These are phyloP conservation scores for Sylvicola cinctus DNA, from an alignment of 2,888 invertebrate species.

Conservation along the genomic window DNA sequence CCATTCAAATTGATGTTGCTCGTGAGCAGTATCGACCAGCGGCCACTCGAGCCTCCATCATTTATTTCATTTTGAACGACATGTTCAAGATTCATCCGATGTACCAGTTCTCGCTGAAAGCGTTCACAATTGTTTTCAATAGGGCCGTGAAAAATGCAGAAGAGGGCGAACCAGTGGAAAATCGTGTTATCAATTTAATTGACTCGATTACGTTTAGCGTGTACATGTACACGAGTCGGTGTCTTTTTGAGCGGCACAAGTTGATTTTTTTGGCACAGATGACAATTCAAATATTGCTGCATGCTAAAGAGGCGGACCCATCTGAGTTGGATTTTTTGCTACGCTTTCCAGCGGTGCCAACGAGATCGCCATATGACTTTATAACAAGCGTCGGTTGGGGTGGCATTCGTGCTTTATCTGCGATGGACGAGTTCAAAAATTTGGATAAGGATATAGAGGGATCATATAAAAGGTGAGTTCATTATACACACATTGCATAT, in stretches of 20 bases:
- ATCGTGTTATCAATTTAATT: slow-evolving; percentile 53
- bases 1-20: slow-evolving; percentile 76
- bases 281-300: slow-evolving; percentile 45
- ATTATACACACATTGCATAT: no score
- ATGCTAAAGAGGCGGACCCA: slow-evolving; percentile 43
- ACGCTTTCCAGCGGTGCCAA: slow-evolving; percentile 58
- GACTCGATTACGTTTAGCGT: slow-evolving; percentile 76
- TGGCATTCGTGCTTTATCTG: slow-evolving; percentile 55
- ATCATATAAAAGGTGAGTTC: slow-evolving; percentile 46
- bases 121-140: slow-evolving; percentile 72
- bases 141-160: slow-evolving; percentile 56
- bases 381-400: slow-evolving; percentile 61
- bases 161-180: slow-evolving; percentile 43
- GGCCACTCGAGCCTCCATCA: slow-evolving; percentile 65
- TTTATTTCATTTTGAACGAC: slow-evolving; percentile 88
- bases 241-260: slow-evolving; percentile 81
- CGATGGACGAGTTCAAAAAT: slow-evolving; percentile 59
- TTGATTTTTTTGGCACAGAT: slow-evolving; percentile 76
- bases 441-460: slow-evolving; percentile 83
- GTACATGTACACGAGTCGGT: slow-evolving; percentile 72
- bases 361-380: slow-evolving; percentile 64
- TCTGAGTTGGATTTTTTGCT: slow-evolving; percentile 71
- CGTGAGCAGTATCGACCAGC: slow-evolving; percentile 73
- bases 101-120: slow-evolving; percentile 89
- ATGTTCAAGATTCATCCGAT: slow-evolving; percentile 82